Evolutionary conservation across 2,888 invertebrate genomes (phyloP).

Genomic region (Charanyca ferruginea): DNA sequence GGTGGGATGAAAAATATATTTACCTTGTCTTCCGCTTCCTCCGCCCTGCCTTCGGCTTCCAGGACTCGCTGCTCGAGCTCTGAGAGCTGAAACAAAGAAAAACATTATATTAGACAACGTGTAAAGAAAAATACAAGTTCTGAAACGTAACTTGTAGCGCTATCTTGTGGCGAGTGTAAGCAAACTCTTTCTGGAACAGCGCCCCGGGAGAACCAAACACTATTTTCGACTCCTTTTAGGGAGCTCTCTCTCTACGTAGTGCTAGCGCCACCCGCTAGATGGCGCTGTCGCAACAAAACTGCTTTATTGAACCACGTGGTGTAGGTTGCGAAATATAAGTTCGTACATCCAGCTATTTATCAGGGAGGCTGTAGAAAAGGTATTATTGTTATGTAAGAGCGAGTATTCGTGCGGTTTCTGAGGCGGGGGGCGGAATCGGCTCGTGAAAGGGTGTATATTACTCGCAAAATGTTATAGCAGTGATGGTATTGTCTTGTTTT

Average conservation of each 20-base stretch:
- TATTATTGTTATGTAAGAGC: slow-evolving; percentile 90
- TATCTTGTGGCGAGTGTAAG: slow-evolving; percentile 71
- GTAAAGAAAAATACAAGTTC: slow-evolving; percentile 12
- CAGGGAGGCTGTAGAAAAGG: slow-evolving; percentile 74
- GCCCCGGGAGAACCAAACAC: slow-evolving; percentile 43
- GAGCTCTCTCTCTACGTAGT: slow-evolving; percentile 60
- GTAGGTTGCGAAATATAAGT: slow-evolving; percentile 63
- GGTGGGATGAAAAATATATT: too few relatives aligned
- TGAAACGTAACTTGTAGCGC: slow-evolving; percentile 70
- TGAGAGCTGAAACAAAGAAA: slow-evolving; percentile 94
- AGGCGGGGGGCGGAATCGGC: slow-evolving; percentile 79
- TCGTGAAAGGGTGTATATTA: slow-evolving; percentile 84
- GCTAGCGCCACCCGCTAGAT: slow-evolving; percentile 82
- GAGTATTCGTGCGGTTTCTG: slow-evolving; percentile 87
- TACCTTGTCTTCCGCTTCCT: slow-evolving; percentile 99
- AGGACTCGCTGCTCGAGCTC: slow-evolving; percentile 98
- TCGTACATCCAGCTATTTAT: slow-evolving; percentile 68
- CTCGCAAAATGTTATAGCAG: slow-evolving; percentile 82
- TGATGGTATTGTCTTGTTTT: too few relatives aligned
- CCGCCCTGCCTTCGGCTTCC: slow-evolving; percentile 97
- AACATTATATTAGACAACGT: slow-evolving; percentile 33
- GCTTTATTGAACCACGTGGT: slow-evolving; percentile 89
- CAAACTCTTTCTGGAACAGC: slow-evolving; percentile 32
- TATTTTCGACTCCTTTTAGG: slow-evolving; percentile 56
- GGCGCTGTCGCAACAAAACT: slow-evolving; percentile 75